Evolutionary conservation across 2,888 invertebrate genomes (phyloP), one percentile per base, ranked within the genome.

Genomic region (Volucella inflata): DNA sequence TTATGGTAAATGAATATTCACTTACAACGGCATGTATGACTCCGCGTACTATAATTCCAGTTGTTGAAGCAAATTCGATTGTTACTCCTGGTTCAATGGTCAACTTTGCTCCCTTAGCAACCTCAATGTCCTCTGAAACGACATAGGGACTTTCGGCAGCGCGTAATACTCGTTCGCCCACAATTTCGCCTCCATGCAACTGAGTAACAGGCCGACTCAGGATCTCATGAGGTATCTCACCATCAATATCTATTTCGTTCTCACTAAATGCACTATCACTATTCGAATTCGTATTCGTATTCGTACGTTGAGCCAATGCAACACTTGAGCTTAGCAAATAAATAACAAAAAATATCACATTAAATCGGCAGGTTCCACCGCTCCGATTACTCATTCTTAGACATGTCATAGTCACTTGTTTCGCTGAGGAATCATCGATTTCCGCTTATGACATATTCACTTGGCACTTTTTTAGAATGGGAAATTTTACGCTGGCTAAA

Each of bases 1-100:
- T 6, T 6, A 53, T n/a, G n/a, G n/a, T n/a, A 40, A 59, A 59
- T n/a, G 8, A 12, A 83, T 79, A 78, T 71, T 46, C 87, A 94
- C 95, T 95, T 94, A 99, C 99, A 94, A 96, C 94, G 72, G 98
- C 98, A 79, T 95, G 94, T 40, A 99, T 93, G 88, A 96, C 95
- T 88, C 99, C 99, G 89, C 96, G 95, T 57, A 99, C 96, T 38
- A 97, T 98, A 90, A 99, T 95, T 87, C 99, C 99, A 89, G 97
- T 95, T 93, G 98, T 97, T 2, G 98, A 97, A 6, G 96, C 96
- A 92, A 99, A 98, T 88, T 96, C 94, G 71, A 99, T 93, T 89
- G 95, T 96, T 0, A 98, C 98, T 36, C 99, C 99, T 12, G 98
- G 95, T 91, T 98, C 97, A 78, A 99, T 95, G 71, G 96, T 94